phyloP scores from a whole-genome alignment of 2,113 vertebrate species.

The Antechinus stuartii region DNA sequence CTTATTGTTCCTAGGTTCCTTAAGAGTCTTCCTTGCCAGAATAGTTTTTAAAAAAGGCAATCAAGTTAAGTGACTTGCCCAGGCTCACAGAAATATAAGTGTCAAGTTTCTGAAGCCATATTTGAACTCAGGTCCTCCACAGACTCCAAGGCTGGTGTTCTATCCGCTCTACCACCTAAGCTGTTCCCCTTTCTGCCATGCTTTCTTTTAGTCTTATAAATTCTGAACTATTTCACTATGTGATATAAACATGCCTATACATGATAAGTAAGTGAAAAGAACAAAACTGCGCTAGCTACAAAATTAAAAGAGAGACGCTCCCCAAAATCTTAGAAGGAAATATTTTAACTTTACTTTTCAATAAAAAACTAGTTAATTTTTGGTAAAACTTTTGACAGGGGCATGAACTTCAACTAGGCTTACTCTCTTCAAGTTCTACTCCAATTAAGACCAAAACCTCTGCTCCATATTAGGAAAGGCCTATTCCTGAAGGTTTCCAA shows the following conservation, averaged over 20 bases:
- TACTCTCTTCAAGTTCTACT: constrained; percentile 22
- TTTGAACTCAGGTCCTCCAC: too few species aligned
- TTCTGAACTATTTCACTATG: background rate
- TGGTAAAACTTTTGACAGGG: background rate
- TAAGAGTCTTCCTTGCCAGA: background rate
- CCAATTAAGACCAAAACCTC: constrained; percentile 3
- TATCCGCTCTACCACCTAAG: too few species aligned
- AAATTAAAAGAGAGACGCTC: background rate
- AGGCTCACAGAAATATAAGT: too few species aligned
- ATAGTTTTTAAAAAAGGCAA: background rate
- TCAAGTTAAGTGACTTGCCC: too few species aligned
- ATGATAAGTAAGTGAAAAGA: background rate
- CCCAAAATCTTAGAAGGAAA: background rate
- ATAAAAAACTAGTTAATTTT: constrained; percentile 19
- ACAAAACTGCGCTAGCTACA: background rate
- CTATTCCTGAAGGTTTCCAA: background rate
- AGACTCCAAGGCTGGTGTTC: too few species aligned
- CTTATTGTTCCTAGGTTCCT: background rate
- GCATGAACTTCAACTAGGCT: background rate
- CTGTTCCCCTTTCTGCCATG: background rate
- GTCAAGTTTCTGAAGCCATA: too few species aligned
- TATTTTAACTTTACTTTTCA: background rate
- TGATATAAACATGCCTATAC: background rate
- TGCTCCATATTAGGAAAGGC: background rate
- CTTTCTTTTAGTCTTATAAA: background rate